These are phyloP conservation scores for Leptodactylus fuscus DNA, from an alignment of 2,113 vertebrate genomes.

Conservation along the genomic window DNA sequence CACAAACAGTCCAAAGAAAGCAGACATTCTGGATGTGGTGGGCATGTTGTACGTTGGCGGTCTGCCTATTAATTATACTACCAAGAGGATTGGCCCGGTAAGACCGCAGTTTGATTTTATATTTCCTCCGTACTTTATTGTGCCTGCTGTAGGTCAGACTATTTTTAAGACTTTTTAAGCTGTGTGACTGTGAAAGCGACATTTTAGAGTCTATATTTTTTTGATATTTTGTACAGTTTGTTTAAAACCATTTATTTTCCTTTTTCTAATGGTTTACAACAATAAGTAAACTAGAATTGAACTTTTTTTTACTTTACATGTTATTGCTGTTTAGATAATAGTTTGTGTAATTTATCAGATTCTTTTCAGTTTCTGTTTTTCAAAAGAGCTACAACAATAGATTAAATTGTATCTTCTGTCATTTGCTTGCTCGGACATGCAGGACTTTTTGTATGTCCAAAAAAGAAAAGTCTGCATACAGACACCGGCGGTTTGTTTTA, in stretches of 20 bases:
- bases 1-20: conserved; percentile 89
- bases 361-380: background rate
- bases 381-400: too few relatives aligned
- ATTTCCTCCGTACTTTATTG: conserved; percentile 25
- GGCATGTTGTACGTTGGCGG: conserved; percentile 92
- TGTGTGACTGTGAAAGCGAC: background rate
- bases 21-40: conserved; percentile 93
- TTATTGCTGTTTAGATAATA: background rate
- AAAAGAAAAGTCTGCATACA: too few relatives aligned
- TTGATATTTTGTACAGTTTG: background rate
- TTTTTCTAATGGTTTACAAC: background rate
- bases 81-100: conserved; percentile 92
- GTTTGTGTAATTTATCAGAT: background rate
- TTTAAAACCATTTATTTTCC: background rate
- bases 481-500: too few relatives aligned
- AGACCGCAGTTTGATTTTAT: conserved; percentile 59
- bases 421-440: too few relatives aligned
- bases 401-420: too few relatives aligned
- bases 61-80: conserved; percentile 89
- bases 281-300: background rate
- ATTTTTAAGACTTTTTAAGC: conserved; percentile 37
- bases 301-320: background rate
- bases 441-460: too few relatives aligned
- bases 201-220: background rate
- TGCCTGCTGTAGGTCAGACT: background rate